A percentile compares a stretch with the other conserved stretches of the same genome.
These are phyloP conservation scores for Paedocypris micromegethes DNA, from an alignment of 2,797 vertebrate species.

Conservation along the genomic window DNA sequence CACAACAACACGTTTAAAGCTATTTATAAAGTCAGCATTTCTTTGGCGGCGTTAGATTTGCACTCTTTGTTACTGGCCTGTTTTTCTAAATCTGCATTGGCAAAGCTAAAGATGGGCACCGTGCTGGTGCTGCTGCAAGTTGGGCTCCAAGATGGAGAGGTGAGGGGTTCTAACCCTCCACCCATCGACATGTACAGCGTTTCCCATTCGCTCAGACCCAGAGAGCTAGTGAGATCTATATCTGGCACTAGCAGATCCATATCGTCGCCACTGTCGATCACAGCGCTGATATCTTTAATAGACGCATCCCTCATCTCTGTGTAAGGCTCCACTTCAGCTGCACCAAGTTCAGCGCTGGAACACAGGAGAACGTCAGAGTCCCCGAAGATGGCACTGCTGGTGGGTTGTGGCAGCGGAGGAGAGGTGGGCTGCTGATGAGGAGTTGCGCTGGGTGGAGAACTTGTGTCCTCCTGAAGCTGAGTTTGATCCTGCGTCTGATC, in stretches of 20 bases:
- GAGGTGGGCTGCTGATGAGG: slow-evolving; percentile 46
- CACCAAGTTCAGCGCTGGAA: slow-evolving; percentile 55
- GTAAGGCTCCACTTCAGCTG: slow-evolving; percentile 42
- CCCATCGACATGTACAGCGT: slow-evolving; percentile 81
- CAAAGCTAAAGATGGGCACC: slow-evolving; percentile 86
- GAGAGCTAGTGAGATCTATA: slow-evolving; percentile 84
- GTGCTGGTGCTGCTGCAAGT: slow-evolving; percentile 74
- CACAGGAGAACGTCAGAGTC: slow-evolving; percentile 74
- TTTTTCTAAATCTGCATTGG: slow-evolving; percentile 76
- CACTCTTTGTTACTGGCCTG: slow-evolving; percentile 72
- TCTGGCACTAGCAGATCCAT: slow-evolving; percentile 86
- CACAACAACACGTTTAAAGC: neutral
- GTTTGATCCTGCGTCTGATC: slow-evolving; percentile 41
- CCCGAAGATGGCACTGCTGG: slow-evolving; percentile 61
- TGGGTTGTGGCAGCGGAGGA: slow-evolving; percentile 60
- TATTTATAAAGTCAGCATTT: slow-evolving; percentile 80
- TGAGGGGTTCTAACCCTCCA: slow-evolving; percentile 83
- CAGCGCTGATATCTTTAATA: slow-evolving; percentile 78
- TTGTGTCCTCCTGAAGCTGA: slow-evolving; percentile 51
- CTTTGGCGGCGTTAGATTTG: slow-evolving; percentile 42
- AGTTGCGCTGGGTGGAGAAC: neutral
- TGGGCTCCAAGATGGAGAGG: slow-evolving; percentile 82
- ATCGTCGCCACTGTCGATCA: slow-evolving; percentile 64
- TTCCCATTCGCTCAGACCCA: slow-evolving; percentile 92
- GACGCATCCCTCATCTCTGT: slow-evolving; percentile 76